These are phyloP conservation scores for Melieria crassipennis DNA, from an alignment of 2,888 invertebrate species.

Conservation along the genomic window DNA sequence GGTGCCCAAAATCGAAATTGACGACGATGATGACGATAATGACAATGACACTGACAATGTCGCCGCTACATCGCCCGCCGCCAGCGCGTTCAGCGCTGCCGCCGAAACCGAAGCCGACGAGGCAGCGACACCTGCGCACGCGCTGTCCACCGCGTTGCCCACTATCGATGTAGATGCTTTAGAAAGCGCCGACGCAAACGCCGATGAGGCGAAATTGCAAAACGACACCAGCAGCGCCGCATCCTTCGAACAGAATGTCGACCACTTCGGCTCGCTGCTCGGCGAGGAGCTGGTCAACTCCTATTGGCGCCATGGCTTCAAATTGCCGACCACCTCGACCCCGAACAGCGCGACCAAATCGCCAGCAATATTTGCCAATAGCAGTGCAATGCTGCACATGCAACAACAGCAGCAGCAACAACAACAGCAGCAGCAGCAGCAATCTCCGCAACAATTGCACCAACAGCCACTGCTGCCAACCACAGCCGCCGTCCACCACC, in stretches of 20 bases:
- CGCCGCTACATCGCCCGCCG: background rate
- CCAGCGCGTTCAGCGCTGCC: constrained; percentile 2
- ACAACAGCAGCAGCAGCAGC: constrained; percentile 45
- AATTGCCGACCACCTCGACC: constrained; percentile 62
- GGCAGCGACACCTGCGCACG: background rate
- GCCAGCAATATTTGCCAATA: constrained; percentile 60
- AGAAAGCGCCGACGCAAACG: constrained; percentile 27
- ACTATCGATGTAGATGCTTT: constrained; percentile 43
- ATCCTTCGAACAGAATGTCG: constrained; percentile 68
- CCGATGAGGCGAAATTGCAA: constrained; percentile 19
- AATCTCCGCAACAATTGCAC: constrained; percentile 37
- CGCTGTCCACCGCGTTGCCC: constrained; percentile 15
- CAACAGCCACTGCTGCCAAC: constrained; percentile 48
- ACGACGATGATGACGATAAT: constrained; percentile 43
- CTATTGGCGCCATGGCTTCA: constrained; percentile 79
- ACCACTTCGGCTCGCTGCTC: constrained; percentile 77
- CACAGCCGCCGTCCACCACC: constrained; percentile 47
- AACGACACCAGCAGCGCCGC: constrained; percentile 50
- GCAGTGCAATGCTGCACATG: constrained; percentile 41
- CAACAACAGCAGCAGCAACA: constrained; percentile 25
- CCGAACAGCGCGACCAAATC: constrained; percentile 51
- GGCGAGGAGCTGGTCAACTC: constrained; percentile 83
- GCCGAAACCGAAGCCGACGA: constrained; percentile 6
- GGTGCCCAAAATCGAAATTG: constrained; percentile 48
- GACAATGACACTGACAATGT: constrained; percentile 26